These are phyloP conservation scores for Stenichneumon culpator DNA, from an alignment of 2,888 invertebrate species.

Conservation along the genomic window DNA sequence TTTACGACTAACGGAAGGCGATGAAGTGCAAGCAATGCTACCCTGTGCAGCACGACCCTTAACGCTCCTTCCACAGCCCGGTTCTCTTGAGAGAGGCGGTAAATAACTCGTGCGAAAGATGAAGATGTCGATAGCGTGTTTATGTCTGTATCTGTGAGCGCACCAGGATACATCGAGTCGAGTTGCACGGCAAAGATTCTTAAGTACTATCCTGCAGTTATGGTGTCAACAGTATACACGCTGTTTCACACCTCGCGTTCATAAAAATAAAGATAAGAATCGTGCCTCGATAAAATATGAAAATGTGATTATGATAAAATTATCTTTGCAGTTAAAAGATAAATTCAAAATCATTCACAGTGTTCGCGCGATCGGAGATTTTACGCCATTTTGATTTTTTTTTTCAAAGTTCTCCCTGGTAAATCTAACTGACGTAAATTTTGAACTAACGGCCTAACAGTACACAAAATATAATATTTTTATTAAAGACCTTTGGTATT, in stretches of 20 bases:
- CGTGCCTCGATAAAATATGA: not conserved
- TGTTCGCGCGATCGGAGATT: too few species aligned
- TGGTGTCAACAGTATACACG: not conserved
- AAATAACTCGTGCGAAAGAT: conserved; percentile 73
- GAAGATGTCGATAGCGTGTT: conserved; percentile 25
- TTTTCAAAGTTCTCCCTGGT: too few species aligned
- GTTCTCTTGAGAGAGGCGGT: conserved; percentile 54
- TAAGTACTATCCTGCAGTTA: not conserved
- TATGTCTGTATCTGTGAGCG: not conserved
- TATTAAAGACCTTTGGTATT: too few species aligned
- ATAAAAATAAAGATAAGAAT: not conserved
- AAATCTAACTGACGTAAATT: too few species aligned
- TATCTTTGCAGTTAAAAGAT: not conserved
- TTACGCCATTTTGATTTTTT: too few species aligned
- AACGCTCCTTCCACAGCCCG: conserved; percentile 47
- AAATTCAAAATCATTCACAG: not conserved
- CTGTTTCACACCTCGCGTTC: too few species aligned
- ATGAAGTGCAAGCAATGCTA: conserved; percentile 37
- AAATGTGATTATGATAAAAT: not conserved
- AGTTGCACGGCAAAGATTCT: conserved; percentile 10
- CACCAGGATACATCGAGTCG: conserved; percentile 3
- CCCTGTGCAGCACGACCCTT: conserved; percentile 20
- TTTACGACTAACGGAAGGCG: conserved; percentile 25
- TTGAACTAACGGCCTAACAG: too few species aligned
- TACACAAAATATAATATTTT: too few species aligned